Evolutionary conservation across 2,113 vertebrate species (phyloP).

Genomic region (Diadophis punctatus): DNA sequence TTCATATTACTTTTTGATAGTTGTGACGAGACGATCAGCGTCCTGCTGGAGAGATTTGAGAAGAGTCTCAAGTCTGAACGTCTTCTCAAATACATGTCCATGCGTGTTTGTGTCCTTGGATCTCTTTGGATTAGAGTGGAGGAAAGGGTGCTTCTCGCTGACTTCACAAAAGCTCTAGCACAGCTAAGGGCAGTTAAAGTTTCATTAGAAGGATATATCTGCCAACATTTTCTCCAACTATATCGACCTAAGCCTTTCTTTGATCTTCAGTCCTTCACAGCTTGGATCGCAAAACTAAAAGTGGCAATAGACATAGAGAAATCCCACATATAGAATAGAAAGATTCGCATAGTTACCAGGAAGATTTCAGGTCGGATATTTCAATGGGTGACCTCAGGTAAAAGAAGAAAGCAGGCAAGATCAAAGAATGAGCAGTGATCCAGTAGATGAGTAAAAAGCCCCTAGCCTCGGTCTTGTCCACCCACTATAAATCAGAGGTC

Average conservation of each 20-base stretch:
- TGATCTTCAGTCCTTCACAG: too few species aligned
- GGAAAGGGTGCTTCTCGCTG: not conserved
- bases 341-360: not conserved
- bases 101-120: not conserved
- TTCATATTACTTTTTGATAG: not conserved
- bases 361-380: not conserved
- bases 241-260: not conserved
- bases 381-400: not conserved
- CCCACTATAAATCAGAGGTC: too few species aligned
- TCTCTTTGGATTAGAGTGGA: not conserved
- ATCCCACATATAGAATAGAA: not conserved
- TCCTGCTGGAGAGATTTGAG: not conserved
- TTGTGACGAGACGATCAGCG: not conserved
- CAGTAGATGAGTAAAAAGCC: not conserved
- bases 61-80: not conserved
- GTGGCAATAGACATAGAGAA: not conserved
- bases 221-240: not conserved
- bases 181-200: not conserved
- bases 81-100: not conserved
- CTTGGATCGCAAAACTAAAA: too few species aligned
- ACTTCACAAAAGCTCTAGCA: not conserved
- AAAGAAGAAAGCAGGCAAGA: not conserved
- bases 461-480: not conserved
- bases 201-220: not conserved
- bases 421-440: not conserved